A percentile compares a stretch with the other conserved stretches of the same genome.
phyloP scores from a whole-genome alignment of 2,888 invertebrate genomes.

The Drosophila merina region DNA sequence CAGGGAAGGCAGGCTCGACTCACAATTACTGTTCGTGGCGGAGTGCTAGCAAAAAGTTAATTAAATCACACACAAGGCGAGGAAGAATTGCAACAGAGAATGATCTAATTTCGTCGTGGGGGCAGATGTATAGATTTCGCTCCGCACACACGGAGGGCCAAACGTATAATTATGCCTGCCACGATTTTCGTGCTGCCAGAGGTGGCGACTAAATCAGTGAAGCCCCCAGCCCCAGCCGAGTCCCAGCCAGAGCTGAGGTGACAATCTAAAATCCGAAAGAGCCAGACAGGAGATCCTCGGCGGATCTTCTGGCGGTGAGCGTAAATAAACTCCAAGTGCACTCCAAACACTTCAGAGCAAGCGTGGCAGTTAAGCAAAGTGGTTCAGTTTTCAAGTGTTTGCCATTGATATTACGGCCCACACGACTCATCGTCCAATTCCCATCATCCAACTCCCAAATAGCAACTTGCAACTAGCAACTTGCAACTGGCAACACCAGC shows the following conservation, averaged over 20 bases:
- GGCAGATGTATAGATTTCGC: conserved; percentile 6
- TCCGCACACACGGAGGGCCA: not conserved
- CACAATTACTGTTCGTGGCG: conserved; percentile 57
- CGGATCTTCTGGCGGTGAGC: conserved; percentile 26
- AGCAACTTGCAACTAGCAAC: conserved; percentile 24
- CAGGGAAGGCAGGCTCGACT: conserved; percentile 36
- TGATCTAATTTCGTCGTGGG: conserved; percentile 53
- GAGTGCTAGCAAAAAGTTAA: conserved; percentile 52
- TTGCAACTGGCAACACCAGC: conserved; percentile 5
- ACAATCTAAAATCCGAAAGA: conserved; percentile 33
- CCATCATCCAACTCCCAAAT: not conserved
- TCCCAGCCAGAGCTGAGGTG: conserved; percentile 8
- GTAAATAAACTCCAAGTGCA: conserved; percentile 43
- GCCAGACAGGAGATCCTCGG: conserved; percentile 13
- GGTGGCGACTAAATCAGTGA: conserved; percentile 6
- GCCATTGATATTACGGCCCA: conserved; percentile 61
- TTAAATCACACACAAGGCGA: conserved; percentile 43
- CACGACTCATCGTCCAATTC: conserved; percentile 27
- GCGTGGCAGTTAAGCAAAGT: conserved; percentile 54
- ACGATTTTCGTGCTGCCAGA: conserved; percentile 48
- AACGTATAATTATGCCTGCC: conserved; percentile 32
- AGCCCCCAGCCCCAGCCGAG: not conserved
- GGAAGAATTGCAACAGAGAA: conserved; percentile 59
- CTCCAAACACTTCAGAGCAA: conserved; percentile 51
- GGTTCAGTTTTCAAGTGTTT: conserved; percentile 55